These are phyloP conservation scores for Tillus elongatus DNA, from an alignment of 2,888 invertebrate genomes.

Conservation along the genomic window DNA sequence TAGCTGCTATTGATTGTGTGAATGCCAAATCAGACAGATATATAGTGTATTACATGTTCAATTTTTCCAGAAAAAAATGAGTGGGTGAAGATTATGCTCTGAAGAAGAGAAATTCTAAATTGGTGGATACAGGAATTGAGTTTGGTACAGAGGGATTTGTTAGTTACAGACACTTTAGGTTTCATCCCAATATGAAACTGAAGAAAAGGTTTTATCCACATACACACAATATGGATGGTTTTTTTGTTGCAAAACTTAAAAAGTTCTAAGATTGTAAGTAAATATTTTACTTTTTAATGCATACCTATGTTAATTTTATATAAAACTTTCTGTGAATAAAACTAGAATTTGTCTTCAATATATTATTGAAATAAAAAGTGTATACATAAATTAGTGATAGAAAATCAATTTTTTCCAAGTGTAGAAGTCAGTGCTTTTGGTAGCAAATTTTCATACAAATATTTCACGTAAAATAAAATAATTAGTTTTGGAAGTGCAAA, in stretches of 20 bases:
- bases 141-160: slow-evolving; percentile 94
- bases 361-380: too few species aligned
- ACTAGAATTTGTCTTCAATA: too few species aligned
- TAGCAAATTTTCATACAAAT: too few species aligned
- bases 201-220: slow-evolving; percentile 94
- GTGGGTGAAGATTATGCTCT: slow-evolving; percentile 93
- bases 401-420: too few species aligned
- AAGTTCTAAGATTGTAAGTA: slow-evolving; percentile 64
- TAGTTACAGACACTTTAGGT: slow-evolving; percentile 75
- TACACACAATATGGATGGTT: slow-evolving; percentile 98
- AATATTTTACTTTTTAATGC: not conserved
- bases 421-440: too few species aligned
- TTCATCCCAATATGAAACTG: slow-evolving; percentile 82
- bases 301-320: too few species aligned
- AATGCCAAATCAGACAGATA: slow-evolving; percentile 89
- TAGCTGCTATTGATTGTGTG: slow-evolving; percentile 94
- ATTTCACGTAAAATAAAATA: too few species aligned
- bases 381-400: too few species aligned
- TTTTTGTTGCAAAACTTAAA: slow-evolving; percentile 96
- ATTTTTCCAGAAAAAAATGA: slow-evolving; percentile 98
- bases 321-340: too few species aligned
- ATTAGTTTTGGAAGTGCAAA: too few species aligned
- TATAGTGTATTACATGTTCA: slow-evolving; percentile 98
- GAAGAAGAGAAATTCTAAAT: slow-evolving; percentile 84
- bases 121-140: slow-evolving; percentile 87